Evolutionary conservation across 2,888 invertebrate genomes (phyloP).

Genomic region (Dynastes tityus): DNA sequence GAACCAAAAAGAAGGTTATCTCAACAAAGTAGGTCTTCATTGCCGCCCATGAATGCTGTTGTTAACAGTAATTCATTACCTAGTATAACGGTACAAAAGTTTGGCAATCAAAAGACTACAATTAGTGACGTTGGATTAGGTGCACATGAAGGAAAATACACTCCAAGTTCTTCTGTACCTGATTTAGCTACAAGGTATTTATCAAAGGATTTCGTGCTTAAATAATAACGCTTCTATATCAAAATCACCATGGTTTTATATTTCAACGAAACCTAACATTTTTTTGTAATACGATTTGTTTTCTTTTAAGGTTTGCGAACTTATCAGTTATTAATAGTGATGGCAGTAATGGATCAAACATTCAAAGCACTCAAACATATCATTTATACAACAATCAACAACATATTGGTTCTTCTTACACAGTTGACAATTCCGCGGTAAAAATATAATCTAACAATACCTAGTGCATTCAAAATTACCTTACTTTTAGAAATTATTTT

Average conservation of each 20-base stretch:
- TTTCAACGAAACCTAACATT: no score
- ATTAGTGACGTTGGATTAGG: conserved; percentile 79
- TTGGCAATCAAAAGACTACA: conserved; percentile 81
- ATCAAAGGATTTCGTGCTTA: not conserved
- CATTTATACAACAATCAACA: conserved; percentile 76
- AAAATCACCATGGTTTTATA: no score
- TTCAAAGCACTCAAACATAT: conserved; percentile 55
- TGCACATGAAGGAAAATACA: conserved; percentile 88
- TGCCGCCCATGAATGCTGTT: conserved; percentile 64
- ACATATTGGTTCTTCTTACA: conserved; percentile 73
- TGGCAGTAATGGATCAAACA: conserved; percentile 66
- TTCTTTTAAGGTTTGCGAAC: conserved; percentile 77
- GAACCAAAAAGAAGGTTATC: conserved; percentile 77
- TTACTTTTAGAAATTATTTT: conserved; percentile 51
- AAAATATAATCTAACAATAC: conserved; percentile 51
- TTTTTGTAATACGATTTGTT: no score
- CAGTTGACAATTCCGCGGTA: conserved; percentile 72
- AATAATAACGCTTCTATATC: not conserved
- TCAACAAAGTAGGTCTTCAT: conserved; percentile 70
- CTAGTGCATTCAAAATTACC: conserved; percentile 29
- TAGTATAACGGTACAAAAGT: conserved; percentile 75
- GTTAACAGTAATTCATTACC: conserved; percentile 56
- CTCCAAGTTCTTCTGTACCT: conserved; percentile 80
- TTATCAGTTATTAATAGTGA: conserved; percentile 74
- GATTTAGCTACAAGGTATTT: conserved; percentile 74